Evolutionary conservation across 1,140 invertebrate genomes (phyloP).

Genomic region (Heliconius hermathena): DNA sequence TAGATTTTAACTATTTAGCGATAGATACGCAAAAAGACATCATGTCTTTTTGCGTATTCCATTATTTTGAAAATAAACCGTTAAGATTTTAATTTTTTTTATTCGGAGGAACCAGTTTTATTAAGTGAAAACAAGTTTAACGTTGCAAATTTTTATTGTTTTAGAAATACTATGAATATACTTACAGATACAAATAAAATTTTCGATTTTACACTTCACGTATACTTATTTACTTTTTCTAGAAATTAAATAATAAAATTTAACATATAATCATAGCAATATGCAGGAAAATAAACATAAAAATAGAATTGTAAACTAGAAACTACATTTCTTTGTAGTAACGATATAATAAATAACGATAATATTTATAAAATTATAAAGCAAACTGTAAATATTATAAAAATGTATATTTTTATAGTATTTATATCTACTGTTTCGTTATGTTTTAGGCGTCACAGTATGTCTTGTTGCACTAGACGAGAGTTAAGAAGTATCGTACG

Average conservation of each 20-base stretch:
- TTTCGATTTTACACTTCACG: background rate
- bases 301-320: too few relatives aligned
- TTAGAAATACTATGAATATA: background rate
- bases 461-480: background rate
- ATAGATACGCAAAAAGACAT: too few relatives aligned
- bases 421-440: too few relatives aligned
- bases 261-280: too few relatives aligned
- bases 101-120: background rate
- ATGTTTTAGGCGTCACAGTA: background rate
- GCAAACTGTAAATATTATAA: too few relatives aligned
- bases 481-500: background rate
- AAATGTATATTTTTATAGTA: too few relatives aligned
- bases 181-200: background rate
- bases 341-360: too few relatives aligned
- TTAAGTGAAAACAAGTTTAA: background rate
- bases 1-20: background rate
- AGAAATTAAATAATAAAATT: too few relatives aligned
- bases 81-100: background rate
- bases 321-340: too few relatives aligned
- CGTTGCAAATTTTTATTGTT: background rate
- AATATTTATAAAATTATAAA: too few relatives aligned
- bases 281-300: too few relatives aligned
- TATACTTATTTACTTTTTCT: background rate
- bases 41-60: background rate
- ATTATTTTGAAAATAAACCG: background rate